phyloP scores from a whole-genome alignment of 2,113 vertebrate species.

The Sylvicapra grimmia region DNA sequence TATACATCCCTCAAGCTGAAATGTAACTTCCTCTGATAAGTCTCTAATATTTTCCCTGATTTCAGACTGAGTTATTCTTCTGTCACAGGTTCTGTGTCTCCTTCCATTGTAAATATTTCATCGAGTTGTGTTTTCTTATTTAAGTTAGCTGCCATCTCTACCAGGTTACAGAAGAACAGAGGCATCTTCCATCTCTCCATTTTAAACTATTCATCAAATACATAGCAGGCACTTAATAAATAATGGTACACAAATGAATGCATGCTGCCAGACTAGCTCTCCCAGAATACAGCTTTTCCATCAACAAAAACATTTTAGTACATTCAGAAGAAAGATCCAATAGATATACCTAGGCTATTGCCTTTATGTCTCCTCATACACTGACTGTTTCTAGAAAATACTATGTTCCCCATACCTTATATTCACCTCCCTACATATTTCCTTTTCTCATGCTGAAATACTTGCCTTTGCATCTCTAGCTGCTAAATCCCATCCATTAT shows the following conservation, averaged over 20 bases:
- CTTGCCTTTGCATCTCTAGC: background rate
- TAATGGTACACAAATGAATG: background rate
- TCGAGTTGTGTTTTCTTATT: background rate
- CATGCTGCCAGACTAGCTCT: background rate
- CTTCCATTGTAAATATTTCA: background rate
- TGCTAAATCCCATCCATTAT: background rate
- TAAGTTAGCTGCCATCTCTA: background rate
- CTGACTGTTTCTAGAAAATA: background rate
- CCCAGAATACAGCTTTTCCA: background rate
- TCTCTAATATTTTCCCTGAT: background rate
- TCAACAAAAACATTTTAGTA: background rate
- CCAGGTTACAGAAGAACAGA: background rate
- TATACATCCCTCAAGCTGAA: background rate
- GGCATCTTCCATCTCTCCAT: background rate
- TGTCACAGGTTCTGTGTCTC: background rate
- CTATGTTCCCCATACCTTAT: background rate
- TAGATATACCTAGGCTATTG: background rate
- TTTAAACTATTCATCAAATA: background rate
- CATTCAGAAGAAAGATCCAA: background rate
- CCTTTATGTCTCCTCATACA: background rate
- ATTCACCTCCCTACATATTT: background rate
- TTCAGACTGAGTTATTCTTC: background rate
- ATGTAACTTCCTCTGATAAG: background rate
- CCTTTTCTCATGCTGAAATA: background rate
- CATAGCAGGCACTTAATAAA: background rate